Percentiles rank a stretch among this genome's conserved stretches.
Conservation (phyloP, 2,113 vertebrate species). For the Channa argus region DNA sequence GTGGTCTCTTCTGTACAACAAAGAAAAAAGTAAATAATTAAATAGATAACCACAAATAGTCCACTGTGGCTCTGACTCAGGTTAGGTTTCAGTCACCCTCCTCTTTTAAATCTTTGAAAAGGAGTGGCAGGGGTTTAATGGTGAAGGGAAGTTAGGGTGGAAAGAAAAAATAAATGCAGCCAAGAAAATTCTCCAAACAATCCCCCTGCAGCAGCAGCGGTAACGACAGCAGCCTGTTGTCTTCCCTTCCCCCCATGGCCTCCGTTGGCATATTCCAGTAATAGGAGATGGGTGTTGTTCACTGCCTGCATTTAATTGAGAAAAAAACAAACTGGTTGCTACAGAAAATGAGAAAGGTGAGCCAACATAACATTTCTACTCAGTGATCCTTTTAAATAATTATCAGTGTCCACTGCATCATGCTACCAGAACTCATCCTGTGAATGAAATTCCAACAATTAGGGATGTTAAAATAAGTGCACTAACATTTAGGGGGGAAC, state of each 20-base stretch:
- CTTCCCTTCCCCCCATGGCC: constrained; percentile 62
- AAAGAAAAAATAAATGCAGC: constrained; percentile 45
- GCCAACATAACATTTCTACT: constrained; percentile 68
- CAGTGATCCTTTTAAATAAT: constrained; percentile 75
- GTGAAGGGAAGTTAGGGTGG: constrained; percentile 10
- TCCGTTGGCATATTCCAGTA: constrained; percentile 58
- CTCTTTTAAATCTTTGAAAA: constrained; percentile 37
- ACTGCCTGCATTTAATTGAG: constrained; percentile 75
- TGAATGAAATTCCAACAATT: constrained; percentile 58
- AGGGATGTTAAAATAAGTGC: constrained; percentile 41
- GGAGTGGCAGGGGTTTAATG: constrained; percentile 37
- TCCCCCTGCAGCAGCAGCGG: constrained; percentile 40
- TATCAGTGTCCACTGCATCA: constrained; percentile 56
- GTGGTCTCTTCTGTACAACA: neutral
- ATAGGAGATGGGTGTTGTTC: constrained; percentile 71
- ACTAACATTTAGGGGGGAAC: constrained; percentile 42
- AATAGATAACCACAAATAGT: neutral
- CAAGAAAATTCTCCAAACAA: constrained; percentile 56
- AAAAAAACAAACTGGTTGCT: constrained; percentile 77
- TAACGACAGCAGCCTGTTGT: constrained; percentile 56
- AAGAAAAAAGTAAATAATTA: neutral
- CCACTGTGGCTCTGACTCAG: neutral
- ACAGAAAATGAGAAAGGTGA: constrained; percentile 79
- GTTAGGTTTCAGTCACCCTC: constrained; percentile 24
- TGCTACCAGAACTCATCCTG: constrained; percentile 12